A percentile compares a stretch with the other conserved stretches of the same genome.
Evolutionary conservation across 2,797 vertebrate species (phyloP).

Genomic region (Glyptemys insculpta): DNA sequence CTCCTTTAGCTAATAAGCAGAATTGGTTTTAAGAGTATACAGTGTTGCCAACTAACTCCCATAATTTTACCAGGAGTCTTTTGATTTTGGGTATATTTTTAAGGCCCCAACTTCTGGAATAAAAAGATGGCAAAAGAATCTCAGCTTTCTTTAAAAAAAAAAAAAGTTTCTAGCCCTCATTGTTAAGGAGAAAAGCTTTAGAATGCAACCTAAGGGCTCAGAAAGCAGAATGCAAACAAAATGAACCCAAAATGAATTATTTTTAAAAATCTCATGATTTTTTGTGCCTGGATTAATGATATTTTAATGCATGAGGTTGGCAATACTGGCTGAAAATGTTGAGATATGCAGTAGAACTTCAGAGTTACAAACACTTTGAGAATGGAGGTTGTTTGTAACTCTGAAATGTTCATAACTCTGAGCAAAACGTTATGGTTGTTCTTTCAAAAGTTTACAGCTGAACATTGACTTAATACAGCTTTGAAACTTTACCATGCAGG

Average conservation of each 20-base stretch:
- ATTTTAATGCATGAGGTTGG: background rate
- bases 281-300: accelerated
- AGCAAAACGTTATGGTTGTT: too few relatives aligned
- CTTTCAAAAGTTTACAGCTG: too few relatives aligned
- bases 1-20: too few relatives aligned
- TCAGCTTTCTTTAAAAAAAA: background rate
- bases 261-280: background rate
- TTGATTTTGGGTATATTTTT: background rate
- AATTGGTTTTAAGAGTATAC: background rate
- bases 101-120: background rate
- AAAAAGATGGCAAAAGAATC: background rate
- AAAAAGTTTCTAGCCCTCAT: background rate
- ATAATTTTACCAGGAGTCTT: background rate
- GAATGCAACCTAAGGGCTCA: background rate
- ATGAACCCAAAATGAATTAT: constrained; percentile 23
- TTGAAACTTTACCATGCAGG: too few relatives aligned
- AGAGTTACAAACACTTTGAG: too few relatives aligned
- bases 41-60: background rate
- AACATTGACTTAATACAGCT: too few relatives aligned
- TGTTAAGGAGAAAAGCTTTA: background rate
- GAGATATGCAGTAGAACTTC: background rate
- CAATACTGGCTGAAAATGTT: background rate
- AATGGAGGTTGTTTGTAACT: too few relatives aligned
- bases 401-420: too few relatives aligned
- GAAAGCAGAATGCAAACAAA: constrained; percentile 1